A percentile compares a stretch with the other conserved stretches of the same genome.
phyloP scores from a whole-genome alignment of 2,888 invertebrate species.

The Lepas anatifera region DNA sequence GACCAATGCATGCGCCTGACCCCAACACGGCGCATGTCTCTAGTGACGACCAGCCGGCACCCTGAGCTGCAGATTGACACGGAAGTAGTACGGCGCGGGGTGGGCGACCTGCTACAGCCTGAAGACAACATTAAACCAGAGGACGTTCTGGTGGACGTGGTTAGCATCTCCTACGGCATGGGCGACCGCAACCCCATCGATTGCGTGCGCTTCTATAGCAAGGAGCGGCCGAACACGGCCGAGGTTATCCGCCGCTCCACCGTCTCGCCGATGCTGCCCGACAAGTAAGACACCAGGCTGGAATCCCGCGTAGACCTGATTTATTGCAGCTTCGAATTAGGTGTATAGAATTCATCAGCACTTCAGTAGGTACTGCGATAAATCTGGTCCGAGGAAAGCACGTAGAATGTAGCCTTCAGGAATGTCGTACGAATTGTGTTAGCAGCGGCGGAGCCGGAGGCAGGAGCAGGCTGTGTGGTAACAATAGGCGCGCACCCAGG shows the following conservation, averaged over 20 bases:
- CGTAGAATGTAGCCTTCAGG: too few species aligned
- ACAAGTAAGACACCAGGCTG: constrained; percentile 12
- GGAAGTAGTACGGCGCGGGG: neutral
- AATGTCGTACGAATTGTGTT: too few species aligned
- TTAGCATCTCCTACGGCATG: constrained; percentile 23
- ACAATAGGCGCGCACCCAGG: too few species aligned
- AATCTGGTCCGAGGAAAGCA: too few species aligned
- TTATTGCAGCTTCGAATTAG: too few species aligned
- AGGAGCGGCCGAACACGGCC: constrained; percentile 14
- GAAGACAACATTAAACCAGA: neutral
- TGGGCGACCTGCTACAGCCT: neutral
- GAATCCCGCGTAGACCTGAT: too few species aligned
- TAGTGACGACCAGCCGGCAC: neutral
- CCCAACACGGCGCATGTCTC: too few species aligned
- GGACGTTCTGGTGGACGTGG: constrained; percentile 14
- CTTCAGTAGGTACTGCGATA: too few species aligned
- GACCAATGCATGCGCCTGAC: neutral
- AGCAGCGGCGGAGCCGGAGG: too few species aligned
- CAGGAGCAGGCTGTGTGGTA: too few species aligned
- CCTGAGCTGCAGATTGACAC: neutral
- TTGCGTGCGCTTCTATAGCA: constrained; percentile 24
- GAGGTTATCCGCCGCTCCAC: constrained; percentile 12
- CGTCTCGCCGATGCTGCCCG: constrained; percentile 18
- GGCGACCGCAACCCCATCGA: constrained; percentile 25
- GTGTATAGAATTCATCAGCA: too few species aligned